Evolutionary conservation across 2,113 vertebrate genomes (phyloP), one percentile per base, ranked within the genome.

Genomic region (Trogon surrucura): DNA sequence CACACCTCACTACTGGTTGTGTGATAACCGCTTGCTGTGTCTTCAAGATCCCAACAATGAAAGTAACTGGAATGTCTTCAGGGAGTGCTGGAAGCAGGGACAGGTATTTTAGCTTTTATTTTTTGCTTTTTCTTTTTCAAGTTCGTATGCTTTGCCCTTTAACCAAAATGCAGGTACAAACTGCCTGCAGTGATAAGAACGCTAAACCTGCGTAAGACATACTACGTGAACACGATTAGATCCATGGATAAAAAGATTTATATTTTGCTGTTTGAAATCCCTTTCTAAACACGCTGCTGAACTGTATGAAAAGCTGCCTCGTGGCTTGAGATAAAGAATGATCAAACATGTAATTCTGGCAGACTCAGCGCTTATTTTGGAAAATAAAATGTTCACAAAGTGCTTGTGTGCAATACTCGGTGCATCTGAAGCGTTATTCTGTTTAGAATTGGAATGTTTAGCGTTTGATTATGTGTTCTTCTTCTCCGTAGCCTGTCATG

Each of bases 81-180:
- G 98, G 73, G 98, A 98, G 72, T 98, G 98, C 96, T 98, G 98
- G 98, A 98, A 98, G 80, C 98, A 98, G 90, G 98, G 98, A 25
- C 98, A 98, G 98, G 98, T 98, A 97, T 16, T 53, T 10, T 3
- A 26, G 17, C 30, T 50, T 15, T 26, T 26, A n/a, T 54, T 84
- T 41, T 41, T 41, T 10, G 4, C 25, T 50, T 65, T 45, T 51
- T 22, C 45, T 6, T 9, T 60, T 89, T 78, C 79, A 41, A 38
- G 3, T 65, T 62, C 12, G 1, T 11, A 8, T 36, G 27, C 27
- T 85, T 85, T 73, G 45, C n/a, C 36, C 19, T 79, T 38, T 20
- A 51, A 3, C 2, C 48, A 29, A 72, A 74, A 44, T 12, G 50
- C 47, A 45, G 54, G 26, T 27, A 5, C 32, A 16, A 22, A 23